Evolutionary conservation across 1,140 invertebrate genomes (phyloP), one percentile per base, ranked within the genome.

Genomic region (Pectinophora gossypiella): DNA sequence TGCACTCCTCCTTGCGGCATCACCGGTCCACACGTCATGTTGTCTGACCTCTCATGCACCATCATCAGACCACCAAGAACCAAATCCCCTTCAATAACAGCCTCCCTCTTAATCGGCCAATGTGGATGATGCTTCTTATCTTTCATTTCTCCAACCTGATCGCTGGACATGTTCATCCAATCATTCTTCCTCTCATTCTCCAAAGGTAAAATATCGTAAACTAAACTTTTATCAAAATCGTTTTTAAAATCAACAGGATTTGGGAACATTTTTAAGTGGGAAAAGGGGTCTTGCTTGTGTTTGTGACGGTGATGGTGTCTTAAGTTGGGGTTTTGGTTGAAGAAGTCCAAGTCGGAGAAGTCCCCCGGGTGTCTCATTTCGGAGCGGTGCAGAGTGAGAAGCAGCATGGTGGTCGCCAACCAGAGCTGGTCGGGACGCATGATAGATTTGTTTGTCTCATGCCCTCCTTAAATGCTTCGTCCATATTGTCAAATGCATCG

Each of bases 1-100:
- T 99, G 94, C 1, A 95, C 91, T 4, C 97, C 96, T 1, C 97
- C 97, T 78, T 98, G 96, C 0, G 96, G 95, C 97, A 98, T 98
- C 6, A 98, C 93, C 0, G 94, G 95, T 0, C 97, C 97, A 72
- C 97, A 98, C 3, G 92, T 95, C 49, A 94, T 90, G 7, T 89
- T 89, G 55, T 96, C 94, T 61, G 96, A 94, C 9, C 96, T 87
- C 67, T 97, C 95, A 82, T 98, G 96, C 0, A 85, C 79, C 82
- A 98, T 98, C 95, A 98, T 98, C 2, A 98, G 87, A 0, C 95
- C 97, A 2, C 97, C 97, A 0, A 99, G 83, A 0, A 95, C 90
- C 0, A 95, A 77, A 60, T 97, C 93, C 0, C 96, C 97, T 70
- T 96, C 94, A 1, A 98, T 93, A 0, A 94, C 92, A 0, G 95